Evolutionary conservation across 1,140 invertebrate genomes (phyloP), one percentile per base, ranked within the genome.

Genomic region (Diprion similis): DNA sequence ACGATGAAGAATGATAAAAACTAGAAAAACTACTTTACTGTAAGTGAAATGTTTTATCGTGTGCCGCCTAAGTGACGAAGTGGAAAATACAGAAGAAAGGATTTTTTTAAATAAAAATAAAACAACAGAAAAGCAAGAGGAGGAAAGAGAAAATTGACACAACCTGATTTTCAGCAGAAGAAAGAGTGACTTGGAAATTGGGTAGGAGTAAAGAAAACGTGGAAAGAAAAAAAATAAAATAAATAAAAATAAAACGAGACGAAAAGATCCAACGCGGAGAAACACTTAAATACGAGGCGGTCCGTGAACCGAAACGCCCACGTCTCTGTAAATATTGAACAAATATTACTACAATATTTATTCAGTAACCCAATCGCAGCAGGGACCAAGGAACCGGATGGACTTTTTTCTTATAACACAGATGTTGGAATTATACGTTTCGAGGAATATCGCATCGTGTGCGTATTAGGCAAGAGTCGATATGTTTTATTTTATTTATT

Each of bases 41-140:
- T 37, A 77, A 82, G 81, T 80, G 81, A 83, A 82, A 82, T 82
- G 79, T 79, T 74, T 71, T 79, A 79, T 80, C 82, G 82, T 79
- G 79, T 70, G 73, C 78, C 77, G 19, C 68, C 72, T 66, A 72
- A 37, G 66, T 48, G n/a, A 13, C 18, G 18, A 72, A 65, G 37
- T 10, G 24, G 15, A 8, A 24, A 51, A 68, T 64, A 67, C 46
- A 74, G 0, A 71, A 15, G 13, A 47, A 4, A 45, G 1, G 67
- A 64, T n/a, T n/a, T n/a, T n/a, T n/a, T n/a, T n/a, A 24, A 66
- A 68, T 69, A 73, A 68, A 11, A 72, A 46, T 13, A 46, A 71
- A 65, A 64, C 64, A 64, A 37, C 46, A 17, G 59, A 64, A 4
- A 73, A n/a, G 11, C 15, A 17, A 45, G 59, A 46, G 37, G n/a